Conservation (phyloP, 2,113 vertebrate genomes). For the Maccullochella peelii region DNA sequence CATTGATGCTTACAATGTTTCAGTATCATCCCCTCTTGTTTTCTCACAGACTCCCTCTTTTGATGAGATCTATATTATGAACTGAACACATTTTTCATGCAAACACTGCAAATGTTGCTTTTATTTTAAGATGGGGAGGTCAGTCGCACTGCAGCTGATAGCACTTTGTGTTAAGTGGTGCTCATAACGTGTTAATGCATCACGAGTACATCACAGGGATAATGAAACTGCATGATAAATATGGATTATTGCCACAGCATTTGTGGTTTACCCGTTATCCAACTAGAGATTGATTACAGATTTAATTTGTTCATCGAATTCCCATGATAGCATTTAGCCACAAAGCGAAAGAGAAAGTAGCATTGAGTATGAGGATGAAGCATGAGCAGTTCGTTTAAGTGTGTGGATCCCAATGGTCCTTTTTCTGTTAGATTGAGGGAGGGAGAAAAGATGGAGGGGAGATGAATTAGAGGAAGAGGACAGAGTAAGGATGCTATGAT, state of each 20-base stretch:
- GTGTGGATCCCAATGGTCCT: neutral
- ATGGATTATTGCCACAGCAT: neutral
- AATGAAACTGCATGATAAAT: neutral
- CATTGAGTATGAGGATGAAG: neutral
- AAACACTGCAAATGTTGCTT: neutral
- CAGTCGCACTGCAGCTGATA: neutral
- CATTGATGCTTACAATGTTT: slow-evolving; percentile 24
- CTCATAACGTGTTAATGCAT: slow-evolving; percentile 1
- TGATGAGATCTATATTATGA: neutral
- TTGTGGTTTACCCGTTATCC: neutral
- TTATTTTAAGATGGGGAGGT: no score
- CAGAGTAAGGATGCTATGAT: slow-evolving; percentile 17
- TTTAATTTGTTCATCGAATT: neutral
- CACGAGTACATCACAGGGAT: neutral
- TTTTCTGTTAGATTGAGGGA: neutral
- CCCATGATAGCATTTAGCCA: neutral
- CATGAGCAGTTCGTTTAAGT: neutral
- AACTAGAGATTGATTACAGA: neutral
- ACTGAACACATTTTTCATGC: neutral
- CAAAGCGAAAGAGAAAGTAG: neutral
- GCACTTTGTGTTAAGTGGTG: neutral
- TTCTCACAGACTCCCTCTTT: neutral
- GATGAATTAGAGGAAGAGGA: slow-evolving; percentile 18
- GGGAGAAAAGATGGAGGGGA: slow-evolving; percentile 12
- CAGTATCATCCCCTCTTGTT: slow-evolving; percentile 4